Evolutionary conservation across 2,888 invertebrate genomes (phyloP).

Genomic region (Holacanthella duospinosa): DNA sequence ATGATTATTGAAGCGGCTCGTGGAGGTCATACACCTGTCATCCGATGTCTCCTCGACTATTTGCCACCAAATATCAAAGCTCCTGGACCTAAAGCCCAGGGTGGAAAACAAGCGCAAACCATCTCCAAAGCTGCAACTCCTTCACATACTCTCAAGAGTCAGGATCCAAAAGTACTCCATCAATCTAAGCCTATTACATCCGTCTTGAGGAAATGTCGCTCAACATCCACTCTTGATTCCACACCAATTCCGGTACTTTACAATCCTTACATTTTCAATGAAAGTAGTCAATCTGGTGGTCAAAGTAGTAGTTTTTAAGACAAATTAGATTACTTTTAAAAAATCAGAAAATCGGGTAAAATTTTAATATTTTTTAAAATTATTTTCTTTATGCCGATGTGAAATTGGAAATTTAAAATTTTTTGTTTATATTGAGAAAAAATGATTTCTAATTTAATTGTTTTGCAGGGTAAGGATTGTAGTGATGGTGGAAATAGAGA

Average conservation of each 20-base stretch:
- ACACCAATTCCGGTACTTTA: constrained; percentile 19
- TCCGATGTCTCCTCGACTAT: constrained; percentile 86
- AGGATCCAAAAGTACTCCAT: not conserved
- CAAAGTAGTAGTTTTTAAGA: too few species aligned
- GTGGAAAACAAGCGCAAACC: constrained; percentile 11
- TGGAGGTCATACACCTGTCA: constrained; percentile 92
- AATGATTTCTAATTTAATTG: not conserved
- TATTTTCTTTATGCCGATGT: too few species aligned
- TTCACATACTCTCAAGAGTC: not conserved
- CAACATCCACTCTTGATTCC: constrained; percentile 36
- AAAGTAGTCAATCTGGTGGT: too few species aligned
- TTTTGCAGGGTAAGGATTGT: not conserved
- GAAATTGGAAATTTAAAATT: too few species aligned
- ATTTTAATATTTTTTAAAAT: not conserved
- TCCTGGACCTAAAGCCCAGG: constrained; percentile 7
- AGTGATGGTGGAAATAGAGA: too few species aligned
- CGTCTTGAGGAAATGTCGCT: constrained; percentile 36
- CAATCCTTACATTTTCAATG: not conserved
- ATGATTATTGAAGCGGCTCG: constrained; percentile 98
- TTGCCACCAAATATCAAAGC: constrained; percentile 40
- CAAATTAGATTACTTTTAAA: too few species aligned
- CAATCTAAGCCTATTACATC: constrained; percentile 9
- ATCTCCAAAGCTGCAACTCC: not conserved
- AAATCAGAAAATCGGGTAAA: too few species aligned
- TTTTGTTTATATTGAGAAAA: not conserved